These are phyloP conservation scores for Trissolcus brochymenae DNA, from an alignment of 2,888 invertebrate genomes.

Conservation along the genomic window DNA sequence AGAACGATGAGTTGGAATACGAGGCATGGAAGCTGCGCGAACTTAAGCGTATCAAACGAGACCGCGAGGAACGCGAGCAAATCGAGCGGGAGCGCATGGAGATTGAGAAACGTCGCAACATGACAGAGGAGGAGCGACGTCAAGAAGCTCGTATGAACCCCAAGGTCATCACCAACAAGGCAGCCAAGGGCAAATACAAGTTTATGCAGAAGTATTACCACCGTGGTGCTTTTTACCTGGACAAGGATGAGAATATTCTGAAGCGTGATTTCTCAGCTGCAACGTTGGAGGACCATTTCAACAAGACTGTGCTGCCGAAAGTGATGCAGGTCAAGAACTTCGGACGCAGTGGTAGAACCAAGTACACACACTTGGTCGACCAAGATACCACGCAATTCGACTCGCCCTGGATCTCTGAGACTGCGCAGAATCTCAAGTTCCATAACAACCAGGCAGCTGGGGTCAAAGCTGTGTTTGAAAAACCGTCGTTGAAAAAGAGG, in stretches of 20 bases:
- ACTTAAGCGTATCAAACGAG: slow-evolving; percentile 95
- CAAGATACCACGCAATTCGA: slow-evolving; percentile 99
- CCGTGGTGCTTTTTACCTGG: slow-evolving; percentile 98
- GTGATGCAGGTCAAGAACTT: slow-evolving; percentile 99
- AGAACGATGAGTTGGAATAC: slow-evolving; percentile 97
- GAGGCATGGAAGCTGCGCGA: slow-evolving; percentile 99
- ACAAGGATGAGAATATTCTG: slow-evolving; percentile 92
- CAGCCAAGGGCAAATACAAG: slow-evolving; percentile 98
- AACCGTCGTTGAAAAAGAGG: slow-evolving; percentile 84
- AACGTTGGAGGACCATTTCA: slow-evolving; percentile 99
- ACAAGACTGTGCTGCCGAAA: slow-evolving; percentile 98
- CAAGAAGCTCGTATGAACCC: slow-evolving; percentile 93
- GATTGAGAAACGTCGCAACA: slow-evolving; percentile 91
- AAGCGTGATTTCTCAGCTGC: slow-evolving; percentile 96
- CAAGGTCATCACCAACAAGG: slow-evolving; percentile 94
- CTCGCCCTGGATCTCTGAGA: slow-evolving; percentile 97
- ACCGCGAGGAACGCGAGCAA: slow-evolving; percentile 95
- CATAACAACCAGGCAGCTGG: slow-evolving; percentile 93
- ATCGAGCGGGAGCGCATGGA: slow-evolving; percentile 91
- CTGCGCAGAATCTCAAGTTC: slow-evolving; percentile 91
- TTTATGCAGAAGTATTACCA: slow-evolving; percentile 99
- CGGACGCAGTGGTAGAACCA: slow-evolving; percentile 98
- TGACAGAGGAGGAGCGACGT: slow-evolving; percentile 97
- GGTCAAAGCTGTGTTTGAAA: slow-evolving; percentile 93
- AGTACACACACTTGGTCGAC: slow-evolving; percentile 99